phyloP scores from a whole-genome alignment of 1,140 invertebrate species.

The Littorina saxatilis region DNA sequence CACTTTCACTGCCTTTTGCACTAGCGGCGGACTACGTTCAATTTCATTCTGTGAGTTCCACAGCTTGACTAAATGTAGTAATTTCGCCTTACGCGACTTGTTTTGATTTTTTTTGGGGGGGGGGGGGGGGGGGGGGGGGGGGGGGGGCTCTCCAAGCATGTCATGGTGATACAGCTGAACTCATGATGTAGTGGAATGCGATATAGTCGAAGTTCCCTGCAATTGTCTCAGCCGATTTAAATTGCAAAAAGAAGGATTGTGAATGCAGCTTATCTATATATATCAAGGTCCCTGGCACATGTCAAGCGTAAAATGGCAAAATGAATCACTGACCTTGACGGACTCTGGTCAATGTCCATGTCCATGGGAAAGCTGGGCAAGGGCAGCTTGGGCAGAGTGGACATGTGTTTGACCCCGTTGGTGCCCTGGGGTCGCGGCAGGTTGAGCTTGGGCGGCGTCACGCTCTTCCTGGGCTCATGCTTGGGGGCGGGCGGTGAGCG shows the following conservation, averaged over 20 bases:
- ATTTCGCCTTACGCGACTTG: too few species aligned
- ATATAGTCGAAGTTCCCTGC: too few species aligned
- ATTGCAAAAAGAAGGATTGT: background rate
- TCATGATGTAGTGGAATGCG: too few species aligned
- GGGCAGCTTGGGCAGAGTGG: slow-evolving; percentile 59
- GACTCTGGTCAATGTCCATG: slow-evolving; percentile 60
- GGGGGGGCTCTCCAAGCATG: too few species aligned
- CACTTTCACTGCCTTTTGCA: too few species aligned
- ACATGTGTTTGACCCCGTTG: slow-evolving; percentile 38
- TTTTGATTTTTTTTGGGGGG: too few species aligned
- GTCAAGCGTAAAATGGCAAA: background rate
- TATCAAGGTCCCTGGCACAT: background rate
- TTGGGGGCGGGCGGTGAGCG: background rate
- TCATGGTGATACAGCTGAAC: too few species aligned
- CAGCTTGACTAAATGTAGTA: too few species aligned
- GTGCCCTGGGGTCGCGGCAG: slow-evolving; percentile 7
- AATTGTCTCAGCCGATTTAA: too few species aligned
- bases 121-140: too few species aligned
- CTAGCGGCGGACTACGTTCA: too few species aligned
- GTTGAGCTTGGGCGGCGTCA: background rate
- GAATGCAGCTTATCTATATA: background rate
- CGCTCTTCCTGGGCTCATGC: background rate
- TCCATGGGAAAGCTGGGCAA: slow-evolving; percentile 63
- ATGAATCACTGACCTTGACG: slow-evolving; percentile 60
- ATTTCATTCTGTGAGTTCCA: too few species aligned